Percentiles rank a stretch among this genome's conserved stretches.
Conservation (phyloP, 2,888 invertebrate species). For the Coremacera marginata region DNA sequence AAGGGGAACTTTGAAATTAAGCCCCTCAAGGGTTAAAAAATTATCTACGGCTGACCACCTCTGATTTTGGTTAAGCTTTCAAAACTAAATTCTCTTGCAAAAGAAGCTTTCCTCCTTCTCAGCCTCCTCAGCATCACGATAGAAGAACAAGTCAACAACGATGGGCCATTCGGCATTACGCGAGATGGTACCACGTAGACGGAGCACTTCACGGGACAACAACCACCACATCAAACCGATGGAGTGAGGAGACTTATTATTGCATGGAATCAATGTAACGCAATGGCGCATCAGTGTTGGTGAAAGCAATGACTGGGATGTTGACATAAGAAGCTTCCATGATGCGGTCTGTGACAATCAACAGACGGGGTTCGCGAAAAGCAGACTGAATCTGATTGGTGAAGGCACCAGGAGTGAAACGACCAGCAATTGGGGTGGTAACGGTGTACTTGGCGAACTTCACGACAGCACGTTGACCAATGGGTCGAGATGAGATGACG, state of each 20-base stretch:
- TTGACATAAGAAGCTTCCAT: constrained; percentile 99
- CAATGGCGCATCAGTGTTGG: constrained; percentile 97
- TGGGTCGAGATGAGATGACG: constrained; percentile 95
- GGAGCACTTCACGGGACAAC: constrained; percentile 93
- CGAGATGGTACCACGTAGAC: constrained; percentile 92
- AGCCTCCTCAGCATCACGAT: constrained; percentile 98
- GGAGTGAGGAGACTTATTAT: constrained; percentile 96
- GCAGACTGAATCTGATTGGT: constrained; percentile 97
- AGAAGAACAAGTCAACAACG: constrained; percentile 99
- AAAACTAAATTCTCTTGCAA: no score
- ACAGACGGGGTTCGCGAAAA: constrained; percentile 96
- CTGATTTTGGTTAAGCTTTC: no score
- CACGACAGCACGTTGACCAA: constrained; percentile 96
- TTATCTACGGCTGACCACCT: no score
- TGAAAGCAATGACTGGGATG: constrained; percentile 98
- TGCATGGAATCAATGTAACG: constrained; percentile 99
- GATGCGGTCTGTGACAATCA: constrained; percentile 98
- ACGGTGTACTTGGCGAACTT: constrained; percentile 99
- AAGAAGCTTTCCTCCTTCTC: constrained; percentile 85
- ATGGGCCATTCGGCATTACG: constrained; percentile 96
- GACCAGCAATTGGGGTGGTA: constrained; percentile 97
- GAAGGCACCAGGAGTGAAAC: constrained; percentile 99
- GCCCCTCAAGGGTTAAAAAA: no score
- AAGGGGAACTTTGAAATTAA: no score
- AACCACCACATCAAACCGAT: constrained; percentile 99